A percentile compares a stretch with the other conserved stretches of the same genome.
Evolutionary conservation across 2,888 invertebrate species (phyloP).

Genomic region (Microplitis deprimator): DNA sequence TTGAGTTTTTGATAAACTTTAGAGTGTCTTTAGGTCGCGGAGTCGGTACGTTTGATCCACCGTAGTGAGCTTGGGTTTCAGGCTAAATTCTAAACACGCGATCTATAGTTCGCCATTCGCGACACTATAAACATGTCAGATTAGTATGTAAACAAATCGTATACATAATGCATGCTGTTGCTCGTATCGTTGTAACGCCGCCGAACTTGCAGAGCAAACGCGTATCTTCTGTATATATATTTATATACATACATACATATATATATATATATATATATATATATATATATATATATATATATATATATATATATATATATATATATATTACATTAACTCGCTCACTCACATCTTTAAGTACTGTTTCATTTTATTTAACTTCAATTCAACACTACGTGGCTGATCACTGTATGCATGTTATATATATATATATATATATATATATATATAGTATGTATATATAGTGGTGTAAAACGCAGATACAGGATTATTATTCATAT

Average conservation of each 20-base stretch:
- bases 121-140: slow-evolving; percentile 56
- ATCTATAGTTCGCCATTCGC: slow-evolving; percentile 44
- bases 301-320: not conserved
- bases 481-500: slow-evolving; percentile 48
- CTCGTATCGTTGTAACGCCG: slow-evolving; percentile 36
- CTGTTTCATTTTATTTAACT: not conserved
- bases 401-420: too few species aligned
- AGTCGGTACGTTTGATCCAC: slow-evolving; percentile 24
- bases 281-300: too few species aligned
- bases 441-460: too few species aligned
- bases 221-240: slow-evolving; percentile 13
- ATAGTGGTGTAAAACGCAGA: slow-evolving; percentile 28
- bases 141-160: slow-evolving; percentile 54
- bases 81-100: slow-evolving; percentile 52
- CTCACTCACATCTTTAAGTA: too few species aligned
- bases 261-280: not conserved
- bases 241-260: not conserved
- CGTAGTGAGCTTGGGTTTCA: slow-evolving; percentile 9
- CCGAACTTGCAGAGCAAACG: slow-evolving; percentile 49
- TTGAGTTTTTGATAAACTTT: slow-evolving; percentile 13
- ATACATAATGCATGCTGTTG: slow-evolving; percentile 53
- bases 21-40: slow-evolving; percentile 6
- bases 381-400: too few species aligned
- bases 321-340: too few species aligned
- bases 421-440: too few species aligned